Percentiles rank a stretch among this genome's conserved stretches.
These are phyloP conservation scores for Suricata suricatta DNA, from an alignment of 2,113 vertebrate genomes.

Conservation along the genomic window DNA sequence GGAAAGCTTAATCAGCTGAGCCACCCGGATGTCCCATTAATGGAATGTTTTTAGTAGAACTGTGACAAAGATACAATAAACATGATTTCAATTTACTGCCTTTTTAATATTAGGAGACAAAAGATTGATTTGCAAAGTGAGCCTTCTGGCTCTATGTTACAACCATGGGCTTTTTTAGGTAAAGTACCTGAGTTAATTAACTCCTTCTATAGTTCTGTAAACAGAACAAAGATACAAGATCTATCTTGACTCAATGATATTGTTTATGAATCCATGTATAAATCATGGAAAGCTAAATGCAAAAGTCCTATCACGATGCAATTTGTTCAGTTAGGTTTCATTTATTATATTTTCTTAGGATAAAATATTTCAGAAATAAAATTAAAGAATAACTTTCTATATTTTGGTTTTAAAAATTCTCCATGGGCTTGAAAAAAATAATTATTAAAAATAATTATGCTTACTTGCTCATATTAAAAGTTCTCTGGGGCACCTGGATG, in stretches of 20 bases:
- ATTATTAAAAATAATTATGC: neutral
- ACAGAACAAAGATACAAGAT: conserved; percentile 22
- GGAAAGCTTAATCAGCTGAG: neutral
- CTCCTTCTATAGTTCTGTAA: neutral
- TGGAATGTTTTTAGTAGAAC: neutral
- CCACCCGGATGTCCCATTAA: neutral
- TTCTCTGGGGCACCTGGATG: neutral
- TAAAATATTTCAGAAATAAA: conserved; percentile 53
- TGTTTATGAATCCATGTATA: neutral
- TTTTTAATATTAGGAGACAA: conserved; percentile 38
- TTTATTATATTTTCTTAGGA: neutral
- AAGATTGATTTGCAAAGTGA: neutral
- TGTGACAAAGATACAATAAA: neutral
- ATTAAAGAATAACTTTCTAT: neutral
- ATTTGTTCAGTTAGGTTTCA: neutral
- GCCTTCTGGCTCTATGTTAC: neutral
- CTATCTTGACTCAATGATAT: neutral
- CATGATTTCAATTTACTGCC: neutral
- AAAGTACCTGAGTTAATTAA: conserved; percentile 39
- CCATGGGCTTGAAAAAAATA: neutral
- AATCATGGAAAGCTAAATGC: conserved; percentile 12
- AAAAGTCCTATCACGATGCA: neutral
- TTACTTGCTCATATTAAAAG: neutral
- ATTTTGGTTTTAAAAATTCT: conserved; percentile 19
- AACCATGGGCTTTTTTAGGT: neutral